These are phyloP conservation scores for Cavia porcellus DNA, from an alignment of 2,113 vertebrate genomes.

Conservation along the genomic window DNA sequence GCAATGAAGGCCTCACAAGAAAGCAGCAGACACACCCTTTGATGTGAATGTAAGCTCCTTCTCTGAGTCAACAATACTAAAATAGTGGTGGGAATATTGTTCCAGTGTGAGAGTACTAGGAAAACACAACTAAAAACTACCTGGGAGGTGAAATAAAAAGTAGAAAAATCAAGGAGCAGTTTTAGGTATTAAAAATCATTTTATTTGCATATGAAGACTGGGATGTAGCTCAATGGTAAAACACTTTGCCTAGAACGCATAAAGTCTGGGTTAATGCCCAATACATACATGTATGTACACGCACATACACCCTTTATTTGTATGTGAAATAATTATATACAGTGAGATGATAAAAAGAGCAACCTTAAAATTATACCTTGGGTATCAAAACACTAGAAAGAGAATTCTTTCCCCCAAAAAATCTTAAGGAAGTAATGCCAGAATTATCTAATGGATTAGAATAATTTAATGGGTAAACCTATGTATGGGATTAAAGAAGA, in stretches of 20 bases:
- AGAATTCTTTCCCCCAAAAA: neutral
- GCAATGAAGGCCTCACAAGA: neutral
- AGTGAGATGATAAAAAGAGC: neutral
- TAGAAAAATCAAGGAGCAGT: neutral
- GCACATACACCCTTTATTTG: neutral
- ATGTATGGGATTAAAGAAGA: neutral
- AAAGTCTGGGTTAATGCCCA: neutral
- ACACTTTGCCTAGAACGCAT: neutral
- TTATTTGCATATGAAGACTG: neutral
- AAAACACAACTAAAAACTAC: neutral
- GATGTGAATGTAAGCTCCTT: neutral
- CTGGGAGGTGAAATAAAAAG: neutral
- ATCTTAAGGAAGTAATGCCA: neutral
- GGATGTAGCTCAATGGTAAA: neutral
- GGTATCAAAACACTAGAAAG: conserved; percentile 2
- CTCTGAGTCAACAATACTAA: neutral
- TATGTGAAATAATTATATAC: neutral
- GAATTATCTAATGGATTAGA: neutral
- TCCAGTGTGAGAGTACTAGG: neutral
- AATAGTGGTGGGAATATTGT: neutral
- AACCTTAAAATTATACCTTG: neutral
- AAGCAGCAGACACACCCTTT: neutral
- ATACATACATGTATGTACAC: neutral
- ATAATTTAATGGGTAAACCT: neutral
- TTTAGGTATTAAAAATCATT: conserved; percentile 42